Conservation (phyloP, 1,140 invertebrate species). For the Zaprionus capensis region DNA sequence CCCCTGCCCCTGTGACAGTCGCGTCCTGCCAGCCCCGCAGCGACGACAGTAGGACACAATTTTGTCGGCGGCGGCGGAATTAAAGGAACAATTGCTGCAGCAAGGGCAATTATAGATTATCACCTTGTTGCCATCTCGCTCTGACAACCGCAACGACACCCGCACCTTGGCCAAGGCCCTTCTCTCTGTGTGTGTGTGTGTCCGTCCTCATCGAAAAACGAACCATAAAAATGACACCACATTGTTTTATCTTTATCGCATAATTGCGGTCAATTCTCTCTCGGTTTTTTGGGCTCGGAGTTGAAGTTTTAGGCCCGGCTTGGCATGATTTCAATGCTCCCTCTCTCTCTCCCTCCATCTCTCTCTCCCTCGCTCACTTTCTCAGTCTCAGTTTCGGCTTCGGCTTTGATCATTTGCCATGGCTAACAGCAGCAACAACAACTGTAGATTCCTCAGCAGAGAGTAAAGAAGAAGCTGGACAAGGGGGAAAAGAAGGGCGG, state of each 20-base stretch:
- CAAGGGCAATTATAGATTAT: conserved; percentile 80
- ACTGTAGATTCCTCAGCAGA: conserved; percentile 6
- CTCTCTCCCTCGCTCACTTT: neutral
- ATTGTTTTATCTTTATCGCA: conserved; percentile 83
- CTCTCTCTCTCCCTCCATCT: neutral
- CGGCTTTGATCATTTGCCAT: conserved; percentile 74
- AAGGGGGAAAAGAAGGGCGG: neutral
- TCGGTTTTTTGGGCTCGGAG: conserved; percentile 6
- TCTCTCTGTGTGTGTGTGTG: conserved; percentile 9
- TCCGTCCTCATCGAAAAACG: conserved; percentile 41
- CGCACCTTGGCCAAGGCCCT: conserved; percentile 25
- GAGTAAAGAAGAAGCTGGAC: too few species aligned
- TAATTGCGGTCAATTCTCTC: conserved; percentile 77
- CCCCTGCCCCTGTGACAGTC: neutral
- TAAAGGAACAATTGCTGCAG: conserved; percentile 76
- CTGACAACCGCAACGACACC: neutral
- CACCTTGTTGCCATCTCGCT: conserved; percentile 51
- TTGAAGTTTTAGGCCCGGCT: conserved; percentile 21
- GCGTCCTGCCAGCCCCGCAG: conserved; percentile 33
- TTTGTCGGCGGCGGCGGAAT: conserved; percentile 54
- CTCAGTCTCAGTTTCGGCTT: conserved; percentile 31
- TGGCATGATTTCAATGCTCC: conserved; percentile 22
- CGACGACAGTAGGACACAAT: conserved; percentile 68
- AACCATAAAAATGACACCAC: conserved; percentile 81
- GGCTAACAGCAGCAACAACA: conserved; percentile 46